Conservation (phyloP, 2,888 invertebrate species). For the Tetanocera ferruginea region DNA sequence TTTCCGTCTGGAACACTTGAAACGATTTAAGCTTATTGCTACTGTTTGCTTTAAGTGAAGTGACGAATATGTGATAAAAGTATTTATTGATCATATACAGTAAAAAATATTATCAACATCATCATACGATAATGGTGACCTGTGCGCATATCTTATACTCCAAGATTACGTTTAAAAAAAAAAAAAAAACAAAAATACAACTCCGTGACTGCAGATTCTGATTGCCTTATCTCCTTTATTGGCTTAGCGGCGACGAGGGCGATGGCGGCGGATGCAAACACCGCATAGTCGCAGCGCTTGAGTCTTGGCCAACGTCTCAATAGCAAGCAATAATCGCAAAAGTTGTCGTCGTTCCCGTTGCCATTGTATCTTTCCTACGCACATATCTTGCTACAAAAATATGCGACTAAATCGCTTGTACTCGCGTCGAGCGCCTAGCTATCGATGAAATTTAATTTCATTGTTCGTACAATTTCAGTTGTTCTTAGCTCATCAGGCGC, state of each 20-base stretch:
- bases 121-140: too few relatives aligned
- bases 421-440: not conserved
- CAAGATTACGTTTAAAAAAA: too few relatives aligned
- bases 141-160: too few relatives aligned
- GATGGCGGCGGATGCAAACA: not conserved
- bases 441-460: slow-evolving; percentile 18
- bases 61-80: too few relatives aligned
- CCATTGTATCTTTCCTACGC: slow-evolving; percentile 5
- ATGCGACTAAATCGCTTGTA: not conserved
- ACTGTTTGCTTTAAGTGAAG: too few relatives aligned
- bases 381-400: not conserved
- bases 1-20: too few relatives aligned
- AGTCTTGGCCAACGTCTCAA: not conserved
- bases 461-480: slow-evolving; percentile 32
- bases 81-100: too few relatives aligned
- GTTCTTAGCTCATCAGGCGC: slow-evolving; percentile 32
- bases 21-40: too few relatives aligned
- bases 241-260: not conserved
- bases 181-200: not conserved
- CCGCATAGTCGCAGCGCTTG: not conserved
- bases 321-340: not conserved
- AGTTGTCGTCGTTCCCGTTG: slow-evolving; percentile 9
- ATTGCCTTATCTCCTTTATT: slow-evolving; percentile 20
- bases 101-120: too few relatives aligned
- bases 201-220: slow-evolving; percentile 22